Conservation (phyloP, 2,113 vertebrate genomes). For the Tor tambroides region DNA sequence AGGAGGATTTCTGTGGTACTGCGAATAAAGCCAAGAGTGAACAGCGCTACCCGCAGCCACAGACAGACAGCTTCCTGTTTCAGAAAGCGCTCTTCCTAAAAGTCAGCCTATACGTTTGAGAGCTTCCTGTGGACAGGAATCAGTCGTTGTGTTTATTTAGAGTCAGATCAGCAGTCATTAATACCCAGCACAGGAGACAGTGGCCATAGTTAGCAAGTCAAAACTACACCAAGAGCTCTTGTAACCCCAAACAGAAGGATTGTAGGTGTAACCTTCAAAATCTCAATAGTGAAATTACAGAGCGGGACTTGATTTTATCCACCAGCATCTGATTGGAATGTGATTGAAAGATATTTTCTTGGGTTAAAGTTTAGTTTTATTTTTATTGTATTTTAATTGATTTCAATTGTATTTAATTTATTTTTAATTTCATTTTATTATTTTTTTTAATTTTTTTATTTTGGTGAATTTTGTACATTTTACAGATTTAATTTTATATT, state of each 20-base stretch:
- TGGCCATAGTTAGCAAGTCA: background rate
- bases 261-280: too few species aligned
- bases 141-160: background rate
- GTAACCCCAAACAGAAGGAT: background rate
- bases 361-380: too few species aligned
- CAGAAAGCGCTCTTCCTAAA: background rate
- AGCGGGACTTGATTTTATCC: too few species aligned
- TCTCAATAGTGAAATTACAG: too few species aligned
- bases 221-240: background rate
- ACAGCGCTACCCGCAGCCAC: background rate
- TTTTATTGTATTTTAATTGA: too few species aligned
- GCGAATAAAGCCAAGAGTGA: background rate
- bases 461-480: too few species aligned
- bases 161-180: background rate
- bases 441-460: too few species aligned
- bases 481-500: too few species aligned
- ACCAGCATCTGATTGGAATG: too few species aligned
- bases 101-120: background rate
- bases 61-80: slow-evolving; percentile 13
- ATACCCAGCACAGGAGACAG: background rate
- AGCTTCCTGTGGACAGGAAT: background rate
- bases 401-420: too few species aligned
- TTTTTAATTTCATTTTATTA: too few species aligned
- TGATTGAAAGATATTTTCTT: too few species aligned
- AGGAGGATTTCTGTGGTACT: background rate